A percentile compares a stretch with the other conserved stretches of the same genome.
These are phyloP conservation scores for Chitala chitala DNA, from an alignment of 2,113 vertebrate genomes.

Conservation along the genomic window DNA sequence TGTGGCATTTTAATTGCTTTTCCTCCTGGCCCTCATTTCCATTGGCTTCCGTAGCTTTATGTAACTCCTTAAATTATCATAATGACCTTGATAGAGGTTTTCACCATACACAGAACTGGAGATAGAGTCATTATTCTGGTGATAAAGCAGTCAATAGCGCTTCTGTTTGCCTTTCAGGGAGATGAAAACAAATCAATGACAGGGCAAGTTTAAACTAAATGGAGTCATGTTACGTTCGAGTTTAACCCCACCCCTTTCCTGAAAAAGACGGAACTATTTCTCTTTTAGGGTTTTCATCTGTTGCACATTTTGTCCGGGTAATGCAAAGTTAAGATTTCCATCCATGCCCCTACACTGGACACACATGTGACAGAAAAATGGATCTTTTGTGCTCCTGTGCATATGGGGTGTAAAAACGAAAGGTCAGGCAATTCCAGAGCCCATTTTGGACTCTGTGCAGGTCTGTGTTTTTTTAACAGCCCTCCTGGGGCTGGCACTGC, in stretches of 20 bases:
- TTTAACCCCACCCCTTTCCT: not conserved
- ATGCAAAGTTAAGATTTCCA: not conserved
- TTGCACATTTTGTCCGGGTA: not conserved
- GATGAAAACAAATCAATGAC: not conserved
- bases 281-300: not conserved
- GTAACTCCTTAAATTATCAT: constrained; percentile 10
- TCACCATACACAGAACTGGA: not conserved
- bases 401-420: no score
- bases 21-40: constrained; percentile 6
- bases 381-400: no score
- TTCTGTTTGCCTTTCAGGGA: not conserved
- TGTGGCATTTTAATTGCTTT: not conserved
- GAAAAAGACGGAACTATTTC: not conserved
- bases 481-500: no score
- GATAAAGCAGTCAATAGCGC: not conserved
- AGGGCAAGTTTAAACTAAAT: not conserved
- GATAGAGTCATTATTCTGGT: not conserved
- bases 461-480: no score
- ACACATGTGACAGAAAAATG: no score
- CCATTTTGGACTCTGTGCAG: no score
- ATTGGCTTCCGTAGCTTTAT: not conserved
- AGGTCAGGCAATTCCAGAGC: no score
- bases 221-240: not conserved
- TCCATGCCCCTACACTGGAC: no score
- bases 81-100: constrained; percentile 12